phyloP scores from a whole-genome alignment of 2,113 vertebrate species.

The Chaetura pelagica region DNA sequence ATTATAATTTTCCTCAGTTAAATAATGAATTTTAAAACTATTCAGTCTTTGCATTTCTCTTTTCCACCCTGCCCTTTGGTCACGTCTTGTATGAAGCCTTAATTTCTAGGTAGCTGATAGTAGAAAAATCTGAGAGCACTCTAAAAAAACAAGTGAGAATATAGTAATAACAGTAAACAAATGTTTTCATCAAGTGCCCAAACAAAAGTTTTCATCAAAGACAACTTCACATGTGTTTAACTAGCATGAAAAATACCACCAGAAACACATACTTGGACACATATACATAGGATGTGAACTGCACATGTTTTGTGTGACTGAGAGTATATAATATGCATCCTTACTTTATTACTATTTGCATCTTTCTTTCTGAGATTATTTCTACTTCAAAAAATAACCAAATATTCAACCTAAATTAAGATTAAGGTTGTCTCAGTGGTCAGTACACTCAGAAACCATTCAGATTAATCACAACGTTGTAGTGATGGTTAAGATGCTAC shows the following conservation, averaged over 20 bases:
- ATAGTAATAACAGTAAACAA: background rate
- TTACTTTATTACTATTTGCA: rapidly evolving
- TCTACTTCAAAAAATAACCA: background rate
- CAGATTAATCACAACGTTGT: background rate
- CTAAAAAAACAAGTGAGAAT: background rate
- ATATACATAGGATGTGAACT: background rate
- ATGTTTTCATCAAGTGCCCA: background rate
- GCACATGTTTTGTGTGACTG: background rate
- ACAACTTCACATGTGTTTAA: background rate
- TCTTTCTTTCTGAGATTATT: background rate
- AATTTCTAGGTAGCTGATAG: background rate
- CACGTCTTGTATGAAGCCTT: background rate
- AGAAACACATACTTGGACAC: background rate
- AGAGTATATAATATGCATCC: background rate
- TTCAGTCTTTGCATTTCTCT: background rate
- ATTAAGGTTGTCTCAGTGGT: background rate
- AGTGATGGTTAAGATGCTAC: background rate
- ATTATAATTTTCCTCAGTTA: background rate
- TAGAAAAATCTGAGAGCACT: background rate
- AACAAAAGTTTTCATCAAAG: background rate
- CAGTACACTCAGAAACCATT: background rate
- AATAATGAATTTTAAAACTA: slow-evolving; percentile 11
- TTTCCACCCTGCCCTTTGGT: background rate
- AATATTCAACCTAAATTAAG: background rate
- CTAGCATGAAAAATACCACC: background rate